Conservation (phyloP, 2,797 vertebrate genomes). For the Fistularia commersonii region DNA sequence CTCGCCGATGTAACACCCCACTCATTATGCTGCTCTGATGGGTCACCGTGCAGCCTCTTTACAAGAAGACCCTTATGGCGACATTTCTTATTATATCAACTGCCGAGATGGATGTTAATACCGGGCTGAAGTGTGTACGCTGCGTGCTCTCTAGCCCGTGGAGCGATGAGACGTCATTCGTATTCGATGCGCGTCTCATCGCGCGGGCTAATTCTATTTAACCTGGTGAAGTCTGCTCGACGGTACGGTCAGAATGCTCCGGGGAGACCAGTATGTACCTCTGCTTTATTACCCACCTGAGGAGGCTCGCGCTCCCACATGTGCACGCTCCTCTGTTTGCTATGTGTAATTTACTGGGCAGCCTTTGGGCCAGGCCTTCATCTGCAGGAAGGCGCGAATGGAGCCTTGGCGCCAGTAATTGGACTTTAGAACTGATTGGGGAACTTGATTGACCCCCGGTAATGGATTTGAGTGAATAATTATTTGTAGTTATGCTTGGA, state of each 20-base stretch:
- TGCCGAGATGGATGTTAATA: conserved; percentile 56
- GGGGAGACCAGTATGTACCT: conserved; percentile 53
- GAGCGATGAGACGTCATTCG: conserved; percentile 45
- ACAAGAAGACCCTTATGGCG: conserved; percentile 53
- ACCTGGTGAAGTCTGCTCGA: conserved; percentile 56
- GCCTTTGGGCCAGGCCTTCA: conserved; percentile 65
- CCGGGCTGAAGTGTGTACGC: conserved; percentile 36
- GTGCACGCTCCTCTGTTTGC: conserved; percentile 53
- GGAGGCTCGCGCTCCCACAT: conserved; percentile 51
- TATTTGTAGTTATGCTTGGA: conserved; percentile 79
- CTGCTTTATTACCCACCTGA: conserved; percentile 68
- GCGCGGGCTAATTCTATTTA: conserved; percentile 67
- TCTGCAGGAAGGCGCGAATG: conserved; percentile 59
- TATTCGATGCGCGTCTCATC: conserved; percentile 51
- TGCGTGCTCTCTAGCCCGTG: conserved; percentile 41
- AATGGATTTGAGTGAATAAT: conserved; percentile 82
- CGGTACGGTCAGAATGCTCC: conserved; percentile 52
- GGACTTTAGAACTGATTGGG: conserved; percentile 76
- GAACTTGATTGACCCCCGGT: conserved; percentile 76
- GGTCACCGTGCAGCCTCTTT: conserved; percentile 53
- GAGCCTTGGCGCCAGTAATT: conserved; percentile 73
- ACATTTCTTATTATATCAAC: conserved; percentile 62
- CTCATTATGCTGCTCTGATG: conserved; percentile 54
- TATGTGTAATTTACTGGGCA: conserved; percentile 61
- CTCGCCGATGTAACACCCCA: conserved; percentile 36